These are phyloP conservation scores for Urophycis tenuis DNA, from an alignment of 2,797 vertebrate genomes.

Conservation along the genomic window DNA sequence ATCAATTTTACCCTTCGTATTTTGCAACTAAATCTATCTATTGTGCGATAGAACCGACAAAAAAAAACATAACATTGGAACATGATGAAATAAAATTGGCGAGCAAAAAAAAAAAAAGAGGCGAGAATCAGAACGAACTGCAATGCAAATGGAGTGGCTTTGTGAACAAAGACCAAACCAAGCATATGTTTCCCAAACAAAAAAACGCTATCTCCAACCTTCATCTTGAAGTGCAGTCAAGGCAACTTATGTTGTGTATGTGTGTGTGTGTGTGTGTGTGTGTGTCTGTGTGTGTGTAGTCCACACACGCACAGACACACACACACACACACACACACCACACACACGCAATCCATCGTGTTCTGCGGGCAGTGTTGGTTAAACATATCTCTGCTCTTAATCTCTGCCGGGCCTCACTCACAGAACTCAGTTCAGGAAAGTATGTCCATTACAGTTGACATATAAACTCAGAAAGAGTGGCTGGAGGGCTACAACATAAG, in stretches of 20 bases:
- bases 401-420: slow-evolving; percentile 30
- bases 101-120: too few relatives aligned
- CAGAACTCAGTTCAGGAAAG: slow-evolving; percentile 30
- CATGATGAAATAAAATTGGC: neutral
- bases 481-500: neutral
- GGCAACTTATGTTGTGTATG: too few relatives aligned
- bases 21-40: neutral
- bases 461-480: slow-evolving; percentile 20
- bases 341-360: neutral
- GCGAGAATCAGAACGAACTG: neutral
- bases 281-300: neutral
- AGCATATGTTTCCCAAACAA: slow-evolving; percentile 3
- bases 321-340: slow-evolving; percentile 16
- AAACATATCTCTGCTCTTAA: slow-evolving; percentile 9
- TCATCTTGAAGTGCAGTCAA: neutral
- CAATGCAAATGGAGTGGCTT: neutral
- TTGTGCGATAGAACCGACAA: neutral
- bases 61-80: neutral
- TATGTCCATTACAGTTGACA: slow-evolving; percentile 24
- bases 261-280: too few relatives aligned
- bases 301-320: neutral
- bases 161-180: neutral
- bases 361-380: neutral
- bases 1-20: neutral
- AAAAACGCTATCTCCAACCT: neutral